A percentile compares a stretch with the other conserved stretches of the same genome.
Conservation (phyloP, 2,888 invertebrate genomes). For the Drosophila algonquin region DNA sequence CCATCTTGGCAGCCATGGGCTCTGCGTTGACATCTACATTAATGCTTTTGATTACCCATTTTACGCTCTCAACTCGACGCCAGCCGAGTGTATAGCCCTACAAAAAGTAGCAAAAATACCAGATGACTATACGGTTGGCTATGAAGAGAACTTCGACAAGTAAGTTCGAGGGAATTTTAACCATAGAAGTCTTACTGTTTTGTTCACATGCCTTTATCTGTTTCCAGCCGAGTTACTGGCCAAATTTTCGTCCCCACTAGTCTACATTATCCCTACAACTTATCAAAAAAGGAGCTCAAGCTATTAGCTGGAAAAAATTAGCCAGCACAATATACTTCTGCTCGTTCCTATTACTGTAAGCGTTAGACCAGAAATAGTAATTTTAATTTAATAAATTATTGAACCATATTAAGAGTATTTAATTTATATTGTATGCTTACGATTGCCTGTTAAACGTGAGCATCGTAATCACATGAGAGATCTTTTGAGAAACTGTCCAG, state of each 20-base stretch:
- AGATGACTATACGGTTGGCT: constrained; percentile 80
- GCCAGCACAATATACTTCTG: background rate
- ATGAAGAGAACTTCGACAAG: constrained; percentile 75
- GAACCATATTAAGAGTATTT: too few species aligned
- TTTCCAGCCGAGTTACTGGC: constrained; percentile 73
- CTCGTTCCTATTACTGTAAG: background rate
- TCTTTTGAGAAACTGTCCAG: too few species aligned
- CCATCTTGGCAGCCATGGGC: constrained; percentile 79
- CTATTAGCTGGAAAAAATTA: constrained; percentile 10
- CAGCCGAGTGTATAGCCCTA: constrained; percentile 67
- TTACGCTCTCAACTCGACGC: constrained; percentile 71
- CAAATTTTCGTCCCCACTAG: constrained; percentile 82
- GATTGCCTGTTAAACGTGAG: too few species aligned
- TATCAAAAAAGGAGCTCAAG: constrained; percentile 74
- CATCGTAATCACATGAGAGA: too few species aligned
- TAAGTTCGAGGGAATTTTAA: constrained; percentile 25
- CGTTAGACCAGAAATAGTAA: too few species aligned
- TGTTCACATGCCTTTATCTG: constrained; percentile 5
- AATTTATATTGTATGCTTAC: too few species aligned
- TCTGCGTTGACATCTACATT: constrained; percentile 82
- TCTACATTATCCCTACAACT: constrained; percentile 80
- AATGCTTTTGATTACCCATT: constrained; percentile 82
- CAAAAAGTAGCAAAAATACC: constrained; percentile 71
- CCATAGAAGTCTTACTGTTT: too few species aligned
- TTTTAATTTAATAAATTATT: too few species aligned